Evolutionary conservation across 2,113 vertebrate species (phyloP), one percentile per base, ranked within the genome.

Genomic region (Paramisgurnus dabryanus): DNA sequence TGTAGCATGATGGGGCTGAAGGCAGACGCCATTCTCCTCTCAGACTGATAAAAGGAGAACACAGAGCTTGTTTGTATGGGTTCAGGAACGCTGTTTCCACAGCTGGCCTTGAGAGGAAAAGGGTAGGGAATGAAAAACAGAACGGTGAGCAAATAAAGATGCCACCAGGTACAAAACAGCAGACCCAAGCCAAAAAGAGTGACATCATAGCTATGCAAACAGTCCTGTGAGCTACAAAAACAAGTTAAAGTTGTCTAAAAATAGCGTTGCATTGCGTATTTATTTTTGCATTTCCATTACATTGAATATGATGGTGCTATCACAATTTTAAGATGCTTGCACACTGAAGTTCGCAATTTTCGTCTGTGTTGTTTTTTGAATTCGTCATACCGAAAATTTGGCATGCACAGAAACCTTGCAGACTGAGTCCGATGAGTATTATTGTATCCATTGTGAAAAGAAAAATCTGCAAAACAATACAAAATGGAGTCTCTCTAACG

Each of bases 21-120:
- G 75, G 75, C 55, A 77, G 60, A 65, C 43, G 4, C 18, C 2
- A 61, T 34, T 50, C 73, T 65, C 12, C 73, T 12, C 47, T 34
- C 61, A 80, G 72, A 74, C 61, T 71, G 65, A 74, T 57, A 74
- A 67, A 57, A 47, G 15, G 60, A 27, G 47, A 47, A 4, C 78
- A 86, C 77, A 87, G 87, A 45, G 64, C 17, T 81, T 79, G 7
- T 73, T 87, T 87, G 83, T 89, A 53, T 39, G 67, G 78, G 76
- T 4, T 3, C 15, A 74, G 71, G 8, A 9, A 18, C 34, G 39
- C 45, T 87, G 86, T 86, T 87, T 79, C 80, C 71, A 85, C 85
- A 88, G 89, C 86, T 88, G 86, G 79, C 53, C 6, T 63, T 79
- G 75, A 76, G 73, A 80, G 69, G 79, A 49, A 72, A 78, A 82